phyloP scores from a whole-genome alignment of 2,888 invertebrate species.

The Ecliptopera silaceata region DNA sequence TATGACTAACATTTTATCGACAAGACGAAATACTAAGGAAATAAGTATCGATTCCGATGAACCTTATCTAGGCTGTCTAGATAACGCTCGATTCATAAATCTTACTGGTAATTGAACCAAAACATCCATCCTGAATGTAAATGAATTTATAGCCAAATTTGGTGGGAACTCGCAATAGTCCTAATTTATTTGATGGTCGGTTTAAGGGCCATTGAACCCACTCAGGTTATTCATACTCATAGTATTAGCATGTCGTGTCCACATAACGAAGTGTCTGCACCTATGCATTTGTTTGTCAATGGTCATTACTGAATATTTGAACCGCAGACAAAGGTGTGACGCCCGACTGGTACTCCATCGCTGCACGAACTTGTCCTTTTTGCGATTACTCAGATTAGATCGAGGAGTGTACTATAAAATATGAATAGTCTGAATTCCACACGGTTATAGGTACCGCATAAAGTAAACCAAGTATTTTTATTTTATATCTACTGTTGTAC shows the following conservation, averaged over 20 bases:
- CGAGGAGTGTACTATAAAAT: conserved; percentile 12
- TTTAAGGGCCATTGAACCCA: conserved; percentile 48
- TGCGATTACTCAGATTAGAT: conserved; percentile 19
- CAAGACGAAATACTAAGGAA: conserved; percentile 4
- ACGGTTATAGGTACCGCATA: too few species aligned
- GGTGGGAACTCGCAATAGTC: conserved; percentile 9
- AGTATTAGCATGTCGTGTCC: conserved; percentile 35
- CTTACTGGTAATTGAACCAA: neutral
- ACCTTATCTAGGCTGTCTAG: conserved; percentile 10
- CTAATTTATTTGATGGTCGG: conserved; percentile 6
- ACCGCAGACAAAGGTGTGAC: conserved; percentile 31
- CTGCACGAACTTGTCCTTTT: conserved; percentile 31
- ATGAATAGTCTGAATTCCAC: neutral
- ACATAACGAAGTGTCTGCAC: conserved; percentile 19
- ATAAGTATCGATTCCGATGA: conserved; percentile 9
- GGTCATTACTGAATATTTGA: conserved; percentile 28
- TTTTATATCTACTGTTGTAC: neutral
- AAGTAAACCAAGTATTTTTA: too few species aligned
- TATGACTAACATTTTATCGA: too few species aligned
- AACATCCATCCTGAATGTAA: conserved; percentile 3
- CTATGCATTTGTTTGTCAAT: conserved; percentile 30
- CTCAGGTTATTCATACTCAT: conserved; percentile 15
- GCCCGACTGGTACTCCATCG: conserved; percentile 19
- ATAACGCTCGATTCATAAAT: conserved; percentile 15
- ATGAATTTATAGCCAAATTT: neutral